A percentile compares a stretch with the other conserved stretches of the same genome.
Evolutionary conservation across 2,888 invertebrate genomes (phyloP).

Genomic region (Eupithecia abbreviata): DNA sequence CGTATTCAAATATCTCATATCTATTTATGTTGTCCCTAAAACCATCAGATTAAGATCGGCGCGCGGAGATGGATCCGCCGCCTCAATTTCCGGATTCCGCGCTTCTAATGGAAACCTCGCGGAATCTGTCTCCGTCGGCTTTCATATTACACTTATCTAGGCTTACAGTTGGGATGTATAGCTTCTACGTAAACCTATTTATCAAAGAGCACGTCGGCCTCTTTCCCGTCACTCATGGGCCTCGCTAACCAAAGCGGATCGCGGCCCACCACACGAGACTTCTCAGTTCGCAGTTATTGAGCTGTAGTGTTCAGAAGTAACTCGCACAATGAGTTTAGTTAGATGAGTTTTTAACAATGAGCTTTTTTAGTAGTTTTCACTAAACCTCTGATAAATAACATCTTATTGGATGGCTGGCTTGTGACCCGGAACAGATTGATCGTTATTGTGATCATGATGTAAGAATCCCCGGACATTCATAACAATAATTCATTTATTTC

Average conservation of each 20-base stretch:
- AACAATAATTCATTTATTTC: too few relatives aligned
- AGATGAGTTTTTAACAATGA: too few relatives aligned
- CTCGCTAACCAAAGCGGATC: neutral
- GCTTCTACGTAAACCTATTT: neutral
- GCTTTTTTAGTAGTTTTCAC: too few relatives aligned
- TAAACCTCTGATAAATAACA: too few relatives aligned
- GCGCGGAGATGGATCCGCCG: slow-evolving; percentile 1
- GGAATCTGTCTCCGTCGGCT: slow-evolving; percentile 1
- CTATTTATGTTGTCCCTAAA: neutral
- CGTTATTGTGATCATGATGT: neutral
- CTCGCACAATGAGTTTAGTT: too few relatives aligned
- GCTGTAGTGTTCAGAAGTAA: neutral
- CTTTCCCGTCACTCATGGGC: neutral
- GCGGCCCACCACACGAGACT: neutral
- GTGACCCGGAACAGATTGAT: neutral
- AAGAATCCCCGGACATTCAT: too few relatives aligned
- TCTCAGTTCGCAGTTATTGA: neutral
- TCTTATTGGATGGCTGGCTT: neutral
- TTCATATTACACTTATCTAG: slow-evolving; percentile 10
- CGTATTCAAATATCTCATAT: neutral
- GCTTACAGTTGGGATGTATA: neutral
- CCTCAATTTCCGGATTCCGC: slow-evolving; percentile 14
- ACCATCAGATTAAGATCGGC: slow-evolving; percentile 7
- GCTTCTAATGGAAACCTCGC: slow-evolving; percentile 8
- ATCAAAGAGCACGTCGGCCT: neutral